Evolutionary conservation across 2,797 vertebrate species (phyloP), one percentile per base, ranked within the genome.

Genomic region (Melanotaenia maccullochi): DNA sequence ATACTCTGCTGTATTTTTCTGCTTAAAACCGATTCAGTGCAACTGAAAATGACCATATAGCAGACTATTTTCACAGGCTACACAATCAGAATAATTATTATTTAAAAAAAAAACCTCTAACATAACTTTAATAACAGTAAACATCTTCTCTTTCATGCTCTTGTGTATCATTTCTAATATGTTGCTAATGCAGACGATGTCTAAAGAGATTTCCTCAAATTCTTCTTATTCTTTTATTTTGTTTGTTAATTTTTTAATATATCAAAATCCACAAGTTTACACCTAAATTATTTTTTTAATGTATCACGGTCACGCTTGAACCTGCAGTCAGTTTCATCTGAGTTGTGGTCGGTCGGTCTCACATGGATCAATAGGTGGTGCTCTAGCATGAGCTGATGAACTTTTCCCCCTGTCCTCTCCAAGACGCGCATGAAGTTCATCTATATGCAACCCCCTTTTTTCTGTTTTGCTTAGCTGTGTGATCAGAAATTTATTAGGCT

Each of bases 301-400:
- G 66, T 56, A 58, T 64, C 16, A 0, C 33, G 60, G 58, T 35
- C 12, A 20, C 62, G 40, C 56, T 79, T 76, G 33, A 81, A 75
- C 20, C 5, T 59, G 73, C 67, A 38, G 28, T 79, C 79, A 77
- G 86, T 77, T 60, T 64, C 32, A 32, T 60, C 75, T 44, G 69
- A 70, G 79, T 62, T 79, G 81, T 58, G 51, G 74, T 76, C 52
- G n/a, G 40, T 40, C 57, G n/a, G 66, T 56, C 79, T 71, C 83
- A 63, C 72, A 60, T 35, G 9, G 71, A 86, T 88, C 90, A 78
- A 87, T 90, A 91, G 92, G 87, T 89, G 92, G 85, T 81, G 90
- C 91, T 87, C 78, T 85, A 87, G 73, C 74, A 71, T 78, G 83
- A 69, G 66, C 74, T 76, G 81, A 75, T 82, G 80, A 92, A 92